These are phyloP conservation scores for Tor tambroides DNA, from an alignment of 2,113 vertebrate species.

Conservation along the genomic window DNA sequence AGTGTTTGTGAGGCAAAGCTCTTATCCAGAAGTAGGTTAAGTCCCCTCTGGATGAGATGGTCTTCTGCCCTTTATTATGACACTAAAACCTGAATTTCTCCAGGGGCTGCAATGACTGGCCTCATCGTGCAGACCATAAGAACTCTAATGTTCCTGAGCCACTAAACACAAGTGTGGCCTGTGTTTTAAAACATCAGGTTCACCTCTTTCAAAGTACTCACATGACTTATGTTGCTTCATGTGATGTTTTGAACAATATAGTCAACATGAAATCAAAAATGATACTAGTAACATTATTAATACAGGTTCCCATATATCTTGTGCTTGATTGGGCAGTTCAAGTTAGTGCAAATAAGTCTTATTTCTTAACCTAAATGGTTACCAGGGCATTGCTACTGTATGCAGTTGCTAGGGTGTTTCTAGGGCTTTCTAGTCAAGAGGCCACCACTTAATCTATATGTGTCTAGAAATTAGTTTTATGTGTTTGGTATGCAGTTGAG, in stretches of 20 bases:
- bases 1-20: slow-evolving; percentile 11
- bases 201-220: not conserved
- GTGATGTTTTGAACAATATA: not conserved
- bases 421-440: too few relatives aligned
- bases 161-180: slow-evolving; percentile 13
- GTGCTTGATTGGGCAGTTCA: too few relatives aligned
- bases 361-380: too few relatives aligned
- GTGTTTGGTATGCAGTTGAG: too few relatives aligned
- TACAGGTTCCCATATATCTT: too few relatives aligned
- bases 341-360: too few relatives aligned
- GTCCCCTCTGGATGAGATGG: slow-evolving; percentile 28
- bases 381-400: too few relatives aligned
- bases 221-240: not conserved
- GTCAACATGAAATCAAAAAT: too few relatives aligned
- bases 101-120: not conserved
- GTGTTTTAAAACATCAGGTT: not conserved
- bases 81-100: slow-evolving; percentile 13
- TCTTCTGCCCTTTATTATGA: slow-evolving; percentile 13
- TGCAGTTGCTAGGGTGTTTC: too few relatives aligned
- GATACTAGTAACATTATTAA: too few relatives aligned
- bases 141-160: not conserved
- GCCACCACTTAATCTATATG: too few relatives aligned
- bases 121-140: not conserved
- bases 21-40: slow-evolving; percentile 25
- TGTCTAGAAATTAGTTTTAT: too few relatives aligned